Percentiles rank a stretch among this genome's conserved stretches.
Conservation (phyloP, 2,113 vertebrate genomes). For the Rhinoderma darwinii region DNA sequence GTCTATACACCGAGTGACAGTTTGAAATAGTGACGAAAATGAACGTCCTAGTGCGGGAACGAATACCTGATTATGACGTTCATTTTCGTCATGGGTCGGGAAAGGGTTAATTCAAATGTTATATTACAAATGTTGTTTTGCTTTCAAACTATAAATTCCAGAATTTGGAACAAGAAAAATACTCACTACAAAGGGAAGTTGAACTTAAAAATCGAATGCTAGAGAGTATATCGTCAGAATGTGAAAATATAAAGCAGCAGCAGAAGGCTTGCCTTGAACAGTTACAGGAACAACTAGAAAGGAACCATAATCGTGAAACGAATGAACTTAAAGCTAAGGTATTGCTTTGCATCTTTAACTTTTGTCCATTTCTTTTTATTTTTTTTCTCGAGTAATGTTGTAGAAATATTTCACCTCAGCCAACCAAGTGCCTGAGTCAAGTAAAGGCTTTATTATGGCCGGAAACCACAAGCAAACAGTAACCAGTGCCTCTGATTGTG, state of each 20-base stretch:
- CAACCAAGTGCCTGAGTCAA: too few relatives aligned
- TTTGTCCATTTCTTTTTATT: neutral
- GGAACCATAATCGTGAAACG: slow-evolving; percentile 76
- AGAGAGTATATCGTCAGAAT: slow-evolving; percentile 85
- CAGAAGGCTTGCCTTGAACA: slow-evolving; percentile 81
- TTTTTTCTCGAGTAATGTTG: too few relatives aligned
- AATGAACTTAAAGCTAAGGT: slow-evolving; percentile 87
- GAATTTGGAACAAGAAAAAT: slow-evolving; percentile 87
- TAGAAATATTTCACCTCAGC: too few relatives aligned
- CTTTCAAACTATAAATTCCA: slow-evolving; percentile 66
- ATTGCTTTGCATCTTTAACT: slow-evolving; percentile 56
- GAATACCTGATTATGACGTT: too few relatives aligned
- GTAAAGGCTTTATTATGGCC: too few relatives aligned
- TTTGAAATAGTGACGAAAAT: too few relatives aligned
- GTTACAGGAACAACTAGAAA: slow-evolving; percentile 76
- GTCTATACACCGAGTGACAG: too few relatives aligned
- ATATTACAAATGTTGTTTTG: neutral
- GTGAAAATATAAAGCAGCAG: slow-evolving; percentile 84
- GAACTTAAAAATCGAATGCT: slow-evolving; percentile 87
- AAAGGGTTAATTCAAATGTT: neutral
- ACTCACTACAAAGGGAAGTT: slow-evolving; percentile 86
- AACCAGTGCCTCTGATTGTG: too few relatives aligned
- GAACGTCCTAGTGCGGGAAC: too few relatives aligned
- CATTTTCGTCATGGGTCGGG: too few relatives aligned
- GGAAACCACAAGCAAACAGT: too few relatives aligned